Conservation (phyloP, 2,797 vertebrate genomes). For the Varecia variegata region DNA sequence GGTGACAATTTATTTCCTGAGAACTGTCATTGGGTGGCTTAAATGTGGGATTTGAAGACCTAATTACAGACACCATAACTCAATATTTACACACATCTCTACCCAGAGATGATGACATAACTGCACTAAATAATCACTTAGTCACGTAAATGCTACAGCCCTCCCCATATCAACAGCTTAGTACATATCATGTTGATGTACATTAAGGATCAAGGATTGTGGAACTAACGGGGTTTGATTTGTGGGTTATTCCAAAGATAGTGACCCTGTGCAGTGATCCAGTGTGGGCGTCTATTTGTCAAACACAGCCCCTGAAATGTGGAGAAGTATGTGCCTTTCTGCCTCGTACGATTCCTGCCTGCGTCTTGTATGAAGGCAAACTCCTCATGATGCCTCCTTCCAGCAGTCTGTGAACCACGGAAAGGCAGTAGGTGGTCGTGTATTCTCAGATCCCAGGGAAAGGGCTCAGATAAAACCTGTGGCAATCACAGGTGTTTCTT, state of each 20-base stretch:
- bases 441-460: neutral
- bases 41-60: neutral
- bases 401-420: accelerated
- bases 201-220: neutral
- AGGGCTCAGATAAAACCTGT: neutral
- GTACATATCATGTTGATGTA: accelerated
- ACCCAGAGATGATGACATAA: neutral
- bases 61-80: neutral
- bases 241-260: neutral
- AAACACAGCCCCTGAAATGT: neutral
- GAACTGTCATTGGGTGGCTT: neutral
- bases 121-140: neutral
- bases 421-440: accelerated
- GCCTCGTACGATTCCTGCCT: accelerated
- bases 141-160: neutral
- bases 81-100: neutral
- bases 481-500: neutral
- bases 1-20: neutral
- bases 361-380: accelerated
- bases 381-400: accelerated
- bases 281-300: neutral
- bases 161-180: neutral
- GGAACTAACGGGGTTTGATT: neutral
- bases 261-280: neutral
- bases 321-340: accelerated